Percentiles rank a stretch among this genome's conserved stretches.
Conservation (phyloP, 2,888 invertebrate species). For the Noctua janthina region DNA sequence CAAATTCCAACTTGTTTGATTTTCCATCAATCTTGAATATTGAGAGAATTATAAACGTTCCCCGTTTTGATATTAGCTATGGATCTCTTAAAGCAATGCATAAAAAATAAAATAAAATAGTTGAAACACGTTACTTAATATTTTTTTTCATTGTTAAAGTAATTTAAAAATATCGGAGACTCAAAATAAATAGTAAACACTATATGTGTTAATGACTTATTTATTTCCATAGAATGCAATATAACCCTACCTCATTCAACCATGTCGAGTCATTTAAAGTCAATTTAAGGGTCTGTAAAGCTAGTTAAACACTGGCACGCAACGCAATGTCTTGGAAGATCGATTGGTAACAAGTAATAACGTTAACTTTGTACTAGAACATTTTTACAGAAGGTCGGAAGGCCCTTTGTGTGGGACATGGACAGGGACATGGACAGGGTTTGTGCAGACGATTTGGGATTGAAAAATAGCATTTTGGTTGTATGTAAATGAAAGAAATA, state of each 20-base stretch:
- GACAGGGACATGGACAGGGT: too few relatives aligned
- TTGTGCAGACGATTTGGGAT: slow-evolving; percentile 13
- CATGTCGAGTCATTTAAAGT: slow-evolving; percentile 56
- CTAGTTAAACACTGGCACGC: slow-evolving; percentile 63
- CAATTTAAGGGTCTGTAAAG: slow-evolving; percentile 51
- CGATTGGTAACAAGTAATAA: slow-evolving; percentile 57
- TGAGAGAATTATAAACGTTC: too few relatives aligned
- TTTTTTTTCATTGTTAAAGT: not conserved
- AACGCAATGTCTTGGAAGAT: slow-evolving; percentile 58
- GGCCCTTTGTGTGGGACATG: slow-evolving; percentile 25
- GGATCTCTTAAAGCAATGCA: not conserved
- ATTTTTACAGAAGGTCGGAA: slow-evolving; percentile 55
- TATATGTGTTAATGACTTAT: not conserved
- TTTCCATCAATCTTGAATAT: not conserved
- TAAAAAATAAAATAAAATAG: too few relatives aligned
- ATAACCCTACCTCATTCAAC: not conserved
- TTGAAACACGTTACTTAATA: not conserved
- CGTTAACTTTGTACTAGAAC: slow-evolving; percentile 45
- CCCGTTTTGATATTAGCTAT: too few relatives aligned
- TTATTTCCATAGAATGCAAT: not conserved
- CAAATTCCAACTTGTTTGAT: not conserved
- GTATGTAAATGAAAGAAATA: too few relatives aligned
- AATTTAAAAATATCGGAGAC: too few relatives aligned
- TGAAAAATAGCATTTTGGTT: not conserved
- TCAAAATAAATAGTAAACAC: too few relatives aligned